Conservation (phyloP, 1,140 invertebrate species). For the Drosophila prosaltans region DNA sequence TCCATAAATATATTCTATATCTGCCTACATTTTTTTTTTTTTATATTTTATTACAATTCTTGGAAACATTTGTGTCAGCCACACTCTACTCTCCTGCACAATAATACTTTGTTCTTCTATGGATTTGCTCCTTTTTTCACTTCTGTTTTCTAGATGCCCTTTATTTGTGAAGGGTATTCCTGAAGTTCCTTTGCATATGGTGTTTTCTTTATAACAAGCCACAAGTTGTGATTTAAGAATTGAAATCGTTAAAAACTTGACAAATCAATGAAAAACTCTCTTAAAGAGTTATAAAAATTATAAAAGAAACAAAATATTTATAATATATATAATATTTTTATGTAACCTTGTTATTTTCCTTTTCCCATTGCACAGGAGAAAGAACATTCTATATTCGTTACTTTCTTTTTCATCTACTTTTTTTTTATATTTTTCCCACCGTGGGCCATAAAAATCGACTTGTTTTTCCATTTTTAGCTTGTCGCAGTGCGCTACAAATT, state of each 20-base stretch:
- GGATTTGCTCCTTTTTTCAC: neutral
- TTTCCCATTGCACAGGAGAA: too few species aligned
- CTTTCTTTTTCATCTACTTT: neutral
- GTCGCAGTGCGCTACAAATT: conserved; percentile 13
- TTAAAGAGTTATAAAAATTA: too few species aligned
- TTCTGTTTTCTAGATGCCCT: neutral
- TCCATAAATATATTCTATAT: conserved; percentile 17
- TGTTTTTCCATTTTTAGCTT: conserved; percentile 48
- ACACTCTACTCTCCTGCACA: neutral
- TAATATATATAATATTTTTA: too few species aligned
- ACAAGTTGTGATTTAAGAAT: too few species aligned
- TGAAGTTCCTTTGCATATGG: neutral
- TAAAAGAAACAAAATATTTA: too few species aligned
- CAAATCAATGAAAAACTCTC: too few species aligned
- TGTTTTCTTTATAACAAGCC: too few species aligned
- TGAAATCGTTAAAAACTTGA: too few species aligned
- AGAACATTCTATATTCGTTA: too few species aligned
- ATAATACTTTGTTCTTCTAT: conserved; percentile 1
- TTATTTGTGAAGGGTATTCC: neutral
- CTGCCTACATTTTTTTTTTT: conserved; percentile 5
- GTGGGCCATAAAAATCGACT: conserved; percentile 58
- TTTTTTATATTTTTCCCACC: conserved; percentile 7
- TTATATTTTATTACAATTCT: conserved; percentile 14
- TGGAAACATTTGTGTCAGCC: conserved; percentile 14
- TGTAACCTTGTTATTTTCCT: too few species aligned